Conservation (phyloP, 2,113 vertebrate genomes). For the Nasalis larvatus region DNA sequence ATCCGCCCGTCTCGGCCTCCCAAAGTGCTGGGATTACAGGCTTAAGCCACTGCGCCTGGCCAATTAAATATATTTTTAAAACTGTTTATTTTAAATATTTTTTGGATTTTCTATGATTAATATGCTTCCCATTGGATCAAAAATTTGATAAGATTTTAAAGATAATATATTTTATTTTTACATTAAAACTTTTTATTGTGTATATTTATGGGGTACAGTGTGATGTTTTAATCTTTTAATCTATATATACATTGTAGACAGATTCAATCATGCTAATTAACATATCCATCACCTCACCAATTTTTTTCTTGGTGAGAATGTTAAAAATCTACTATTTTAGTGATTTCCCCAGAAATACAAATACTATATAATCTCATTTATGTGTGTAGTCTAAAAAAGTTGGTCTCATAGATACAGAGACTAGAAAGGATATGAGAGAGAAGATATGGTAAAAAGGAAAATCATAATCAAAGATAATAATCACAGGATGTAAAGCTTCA, state of each 20-base stretch:
- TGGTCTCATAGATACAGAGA: neutral
- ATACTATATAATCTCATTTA: neutral
- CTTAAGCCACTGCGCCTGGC: no score
- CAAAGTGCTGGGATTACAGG: no score
- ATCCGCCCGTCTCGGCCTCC: no score
- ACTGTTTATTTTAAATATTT: neutral
- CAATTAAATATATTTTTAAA: neutral
- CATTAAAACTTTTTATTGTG: neutral
- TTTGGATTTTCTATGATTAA: neutral
- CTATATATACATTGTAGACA: neutral
- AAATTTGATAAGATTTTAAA: neutral
- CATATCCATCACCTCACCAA: neutral
- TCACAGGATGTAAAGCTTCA: neutral
- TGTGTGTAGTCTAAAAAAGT: neutral
- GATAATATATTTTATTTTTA: neutral
- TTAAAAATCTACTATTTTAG: neutral
- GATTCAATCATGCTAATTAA: neutral
- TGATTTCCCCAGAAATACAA: neutral
- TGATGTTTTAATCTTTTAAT: neutral
- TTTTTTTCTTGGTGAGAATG: neutral
- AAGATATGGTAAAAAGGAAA: neutral
- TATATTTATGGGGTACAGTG: neutral
- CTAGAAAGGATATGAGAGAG: no score
- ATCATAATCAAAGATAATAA: neutral
- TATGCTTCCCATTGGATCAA: neutral